phyloP scores from a whole-genome alignment of 2,113 vertebrate genomes.

The Mastomys coucha region DNA sequence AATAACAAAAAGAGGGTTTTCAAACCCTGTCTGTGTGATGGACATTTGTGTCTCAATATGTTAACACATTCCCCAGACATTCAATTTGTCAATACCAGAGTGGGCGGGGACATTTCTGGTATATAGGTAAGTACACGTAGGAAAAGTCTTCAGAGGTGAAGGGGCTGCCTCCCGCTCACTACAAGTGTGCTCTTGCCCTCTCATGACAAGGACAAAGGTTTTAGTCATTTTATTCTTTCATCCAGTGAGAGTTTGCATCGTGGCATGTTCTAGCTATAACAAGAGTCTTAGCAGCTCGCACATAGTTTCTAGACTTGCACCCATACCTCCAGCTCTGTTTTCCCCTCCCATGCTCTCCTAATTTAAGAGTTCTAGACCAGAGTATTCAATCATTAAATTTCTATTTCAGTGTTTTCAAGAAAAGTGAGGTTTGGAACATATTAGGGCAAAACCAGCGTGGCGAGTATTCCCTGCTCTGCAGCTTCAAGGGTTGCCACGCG shows the following conservation, averaged over 20 bases:
- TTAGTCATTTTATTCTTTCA: neutral
- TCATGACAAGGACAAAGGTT: neutral
- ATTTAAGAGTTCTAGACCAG: neutral
- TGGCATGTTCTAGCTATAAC: neutral
- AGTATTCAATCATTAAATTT: neutral
- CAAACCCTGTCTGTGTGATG: neutral
- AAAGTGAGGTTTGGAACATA: neutral
- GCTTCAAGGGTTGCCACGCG: neutral
- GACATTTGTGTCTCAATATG: neutral
- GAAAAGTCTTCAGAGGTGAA: neutral
- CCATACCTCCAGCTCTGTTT: neutral
- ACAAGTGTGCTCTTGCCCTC: accelerated
- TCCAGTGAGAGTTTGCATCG: neutral
- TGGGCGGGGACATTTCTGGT: neutral
- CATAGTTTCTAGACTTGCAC: neutral
- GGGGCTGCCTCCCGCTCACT: neutral
- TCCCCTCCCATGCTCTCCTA: neutral
- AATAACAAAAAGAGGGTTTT: neutral
- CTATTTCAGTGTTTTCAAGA: neutral
- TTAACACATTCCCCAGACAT: neutral
- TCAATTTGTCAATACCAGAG: neutral
- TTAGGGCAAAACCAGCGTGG: too few species aligned
- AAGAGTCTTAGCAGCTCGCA: neutral
- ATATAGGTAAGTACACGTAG: too few species aligned
- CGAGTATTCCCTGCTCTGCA: neutral